A percentile compares a stretch with the other conserved stretches of the same genome.
These are phyloP conservation scores for Eptatretus atami DNA, from an alignment of 2,797 vertebrate genomes.

Conservation along the genomic window DNA sequence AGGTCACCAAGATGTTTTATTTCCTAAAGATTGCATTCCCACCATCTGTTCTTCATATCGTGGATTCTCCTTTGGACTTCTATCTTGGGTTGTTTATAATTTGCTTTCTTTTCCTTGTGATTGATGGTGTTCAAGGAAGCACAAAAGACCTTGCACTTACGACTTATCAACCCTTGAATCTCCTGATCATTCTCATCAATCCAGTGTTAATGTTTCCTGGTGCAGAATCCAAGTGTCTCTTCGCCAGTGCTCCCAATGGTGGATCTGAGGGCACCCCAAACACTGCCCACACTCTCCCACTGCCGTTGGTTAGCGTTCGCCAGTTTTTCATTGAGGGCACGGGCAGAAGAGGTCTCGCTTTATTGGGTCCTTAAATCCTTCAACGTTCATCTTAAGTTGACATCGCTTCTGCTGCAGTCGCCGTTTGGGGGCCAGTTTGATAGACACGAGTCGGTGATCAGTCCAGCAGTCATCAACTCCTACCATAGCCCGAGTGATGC, in stretches of 20 bases:
- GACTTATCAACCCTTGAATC: neutral
- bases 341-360: constrained; percentile 4
- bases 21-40: neutral
- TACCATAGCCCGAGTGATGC: constrained; percentile 3
- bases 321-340: too few species aligned
- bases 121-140: neutral
- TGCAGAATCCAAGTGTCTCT: neutral
- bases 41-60: neutral
- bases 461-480: constrained; percentile 3
- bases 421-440: constrained; percentile 4
- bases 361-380: constrained; percentile 6
- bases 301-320: too few species aligned
- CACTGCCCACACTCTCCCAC: neutral
- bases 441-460: constrained; percentile 4
- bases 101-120: neutral
- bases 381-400: constrained; percentile 3
- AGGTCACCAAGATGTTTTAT: neutral
- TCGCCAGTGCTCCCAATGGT: constrained; percentile 9
- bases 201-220: neutral
- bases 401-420: constrained; percentile 4
- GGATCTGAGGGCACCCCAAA: constrained; percentile 7
- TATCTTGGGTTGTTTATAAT: neutral
- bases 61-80: neutral
- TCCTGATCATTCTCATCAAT: neutral
- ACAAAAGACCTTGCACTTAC: neutral